Evolutionary conservation across 2,888 invertebrate species (phyloP), one percentile per base, ranked within the genome.

Genomic region (Eudemis profundana): DNA sequence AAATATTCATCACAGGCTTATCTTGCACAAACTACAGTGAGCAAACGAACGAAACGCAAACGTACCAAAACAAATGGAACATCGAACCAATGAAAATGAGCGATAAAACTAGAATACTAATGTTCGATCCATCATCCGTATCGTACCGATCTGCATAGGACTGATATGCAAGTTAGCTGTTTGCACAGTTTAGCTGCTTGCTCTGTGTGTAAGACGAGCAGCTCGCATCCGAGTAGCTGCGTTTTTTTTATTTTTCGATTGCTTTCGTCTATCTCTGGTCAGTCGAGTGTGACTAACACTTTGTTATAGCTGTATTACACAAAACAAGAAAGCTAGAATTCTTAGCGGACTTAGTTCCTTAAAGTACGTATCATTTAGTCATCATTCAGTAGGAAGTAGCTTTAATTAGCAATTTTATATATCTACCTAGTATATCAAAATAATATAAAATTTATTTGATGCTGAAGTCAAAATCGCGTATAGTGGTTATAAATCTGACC

Each of bases 21-120:
- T 33, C 33, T 33, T 10, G 33, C 7, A 27, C 33, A 33, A 33
- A 33, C 33, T 33, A 10, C 33, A 33, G 33, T 8, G 8, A 49
- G 15, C 49, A 49, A 29, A 49, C 27, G 49, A 49, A 49, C 27
- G 29, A 57, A 46, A n/a, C 14, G 56, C 23, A 15, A 46, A 47
- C 47, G 23, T 38, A 36, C 38, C 15, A 47, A 59, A 59, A 59
- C 59, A 59, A 59, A 59, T 47, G 19, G 14, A 29, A 51, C 51
- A 51, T 10, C 23, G 29, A 29, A 29, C 59, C 47, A 59, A 47
- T 38, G 59, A 36, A 59, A 59, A 59, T 47, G 59, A 38, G 36
- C 21, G 59, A 59, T 59, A 59, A 59, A 59, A 59, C 59, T 47
- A 59, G 59, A 47, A 59, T 59, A 8, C 59, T 59, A 59, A 59